Percentiles rank a stretch among this genome's conserved stretches.
Evolutionary conservation across 1,140 invertebrate genomes (phyloP).

Genomic region (Eurosta solidaginis): DNA sequence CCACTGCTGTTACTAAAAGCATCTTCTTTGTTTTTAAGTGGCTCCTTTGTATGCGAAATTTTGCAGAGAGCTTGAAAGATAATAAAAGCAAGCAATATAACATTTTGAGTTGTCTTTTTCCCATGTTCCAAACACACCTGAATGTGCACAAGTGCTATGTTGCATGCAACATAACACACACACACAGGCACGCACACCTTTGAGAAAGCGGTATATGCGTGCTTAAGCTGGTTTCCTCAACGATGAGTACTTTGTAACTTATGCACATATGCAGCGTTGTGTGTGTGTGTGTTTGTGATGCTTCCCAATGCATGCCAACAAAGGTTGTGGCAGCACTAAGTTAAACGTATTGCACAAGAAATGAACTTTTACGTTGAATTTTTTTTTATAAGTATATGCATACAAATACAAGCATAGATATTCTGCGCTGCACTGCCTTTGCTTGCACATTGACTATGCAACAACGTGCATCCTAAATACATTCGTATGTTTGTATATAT

Average conservation of each 20-base stretch:
- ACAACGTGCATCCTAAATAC: not conserved
- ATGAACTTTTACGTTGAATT: not conserved
- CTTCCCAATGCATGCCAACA: not conserved
- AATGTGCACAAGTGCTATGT: constrained; percentile 29
- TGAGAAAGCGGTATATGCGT: not conserved
- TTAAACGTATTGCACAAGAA: not conserved
- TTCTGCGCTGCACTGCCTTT: not conserved
- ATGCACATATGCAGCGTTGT: not conserved
- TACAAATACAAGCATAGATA: not conserved
- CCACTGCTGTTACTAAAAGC: not conserved
- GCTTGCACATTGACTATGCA: too few species aligned
- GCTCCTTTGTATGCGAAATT: constrained; percentile 7
- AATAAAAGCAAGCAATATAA: not conserved
- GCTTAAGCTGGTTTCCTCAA: not conserved
- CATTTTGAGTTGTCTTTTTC: constrained; percentile 14
- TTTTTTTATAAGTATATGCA: not conserved
- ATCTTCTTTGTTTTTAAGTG: constrained; percentile 20
- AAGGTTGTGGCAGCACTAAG: not conserved
- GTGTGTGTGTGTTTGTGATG: not conserved
- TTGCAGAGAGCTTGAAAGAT: not conserved
- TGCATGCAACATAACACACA: constrained; percentile 6
- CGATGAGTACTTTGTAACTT: not conserved
- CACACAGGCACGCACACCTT: not conserved
- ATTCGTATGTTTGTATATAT: not conserved
- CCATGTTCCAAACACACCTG: constrained; percentile 9